Evolutionary conservation across 1,140 invertebrate genomes (phyloP).

Genomic region (Phthorimaea operculella): DNA sequence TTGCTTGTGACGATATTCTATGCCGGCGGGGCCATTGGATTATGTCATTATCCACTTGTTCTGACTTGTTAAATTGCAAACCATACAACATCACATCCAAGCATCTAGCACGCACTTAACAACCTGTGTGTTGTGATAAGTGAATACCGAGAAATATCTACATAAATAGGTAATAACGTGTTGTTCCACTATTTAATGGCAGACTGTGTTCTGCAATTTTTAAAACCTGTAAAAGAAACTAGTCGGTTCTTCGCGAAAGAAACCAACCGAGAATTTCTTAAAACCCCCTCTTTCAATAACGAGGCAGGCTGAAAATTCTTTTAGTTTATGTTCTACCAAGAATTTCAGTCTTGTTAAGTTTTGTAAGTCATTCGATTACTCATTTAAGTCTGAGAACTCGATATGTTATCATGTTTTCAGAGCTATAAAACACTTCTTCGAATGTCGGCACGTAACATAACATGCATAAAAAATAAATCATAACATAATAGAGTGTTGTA

Average conservation of each 20-base stretch:
- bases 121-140: slow-evolving; percentile 6
- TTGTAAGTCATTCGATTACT: no score
- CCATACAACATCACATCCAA: slow-evolving; percentile 13
- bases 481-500: no score
- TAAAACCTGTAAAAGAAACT: not conserved
- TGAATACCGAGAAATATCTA: slow-evolving; percentile 12
- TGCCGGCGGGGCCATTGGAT: slow-evolving; percentile 27
- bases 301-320: no score
- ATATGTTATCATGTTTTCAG: no score
- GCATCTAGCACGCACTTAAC: slow-evolving; percentile 9
- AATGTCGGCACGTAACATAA: slow-evolving; percentile 4
- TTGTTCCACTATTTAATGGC: not conserved
- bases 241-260: no score
- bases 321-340: no score
- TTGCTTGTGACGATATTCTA: slow-evolving; percentile 30
- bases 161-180: not conserved
- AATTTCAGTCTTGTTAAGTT: no score
- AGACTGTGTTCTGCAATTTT: not conserved
- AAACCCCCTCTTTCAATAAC: no score
- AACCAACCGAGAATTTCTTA: no score
- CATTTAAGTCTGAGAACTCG: no score
- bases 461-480: slow-evolving; percentile 2
- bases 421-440: no score
- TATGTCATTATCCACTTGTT: slow-evolving; percentile 52
- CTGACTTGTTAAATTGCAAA: slow-evolving; percentile 30